Evolutionary conservation across 1,140 invertebrate species (phyloP).

Genomic region (Nautilus pompilius): DNA sequence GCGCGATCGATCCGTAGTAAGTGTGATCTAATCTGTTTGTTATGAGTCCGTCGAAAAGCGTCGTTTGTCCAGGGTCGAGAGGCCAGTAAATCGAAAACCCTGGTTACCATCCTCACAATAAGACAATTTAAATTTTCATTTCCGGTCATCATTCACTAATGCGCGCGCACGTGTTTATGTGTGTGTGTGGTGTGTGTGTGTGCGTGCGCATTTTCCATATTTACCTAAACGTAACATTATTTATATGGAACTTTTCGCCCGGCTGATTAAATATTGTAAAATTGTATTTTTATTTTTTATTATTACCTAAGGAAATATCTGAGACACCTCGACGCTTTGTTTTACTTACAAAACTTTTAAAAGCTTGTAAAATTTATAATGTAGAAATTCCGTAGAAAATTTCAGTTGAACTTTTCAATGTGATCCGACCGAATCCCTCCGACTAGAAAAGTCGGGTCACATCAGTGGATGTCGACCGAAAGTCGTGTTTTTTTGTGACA

Average conservation of each 20-base stretch:
- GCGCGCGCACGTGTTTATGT: no score
- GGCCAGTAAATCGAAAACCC: not conserved
- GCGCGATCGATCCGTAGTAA: constrained; percentile 45
- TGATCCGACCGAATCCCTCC: not conserved
- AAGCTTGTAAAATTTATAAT: not conserved
- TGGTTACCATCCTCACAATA: no score
- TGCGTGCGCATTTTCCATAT: no score
- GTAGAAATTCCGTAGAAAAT: not conserved
- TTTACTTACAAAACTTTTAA: not conserved
- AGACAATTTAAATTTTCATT: no score
- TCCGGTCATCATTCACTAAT: no score
- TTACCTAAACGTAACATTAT: no score
- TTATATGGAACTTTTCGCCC: no score
- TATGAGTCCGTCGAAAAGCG: not conserved
- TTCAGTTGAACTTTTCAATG: not conserved
- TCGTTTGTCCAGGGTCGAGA: not conserved
- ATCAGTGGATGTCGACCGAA: not conserved
- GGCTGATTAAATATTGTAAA: no score
- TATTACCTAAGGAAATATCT: no score
- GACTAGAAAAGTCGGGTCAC: not conserved
- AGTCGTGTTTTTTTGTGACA: not conserved
- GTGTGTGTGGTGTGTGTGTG: no score
- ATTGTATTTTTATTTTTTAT: no score
- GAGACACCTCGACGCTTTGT: no score
- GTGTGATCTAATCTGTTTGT: constrained; percentile 6